phyloP scores from a whole-genome alignment of 2,888 invertebrate species.

The Drosophila nigricruria region DNA sequence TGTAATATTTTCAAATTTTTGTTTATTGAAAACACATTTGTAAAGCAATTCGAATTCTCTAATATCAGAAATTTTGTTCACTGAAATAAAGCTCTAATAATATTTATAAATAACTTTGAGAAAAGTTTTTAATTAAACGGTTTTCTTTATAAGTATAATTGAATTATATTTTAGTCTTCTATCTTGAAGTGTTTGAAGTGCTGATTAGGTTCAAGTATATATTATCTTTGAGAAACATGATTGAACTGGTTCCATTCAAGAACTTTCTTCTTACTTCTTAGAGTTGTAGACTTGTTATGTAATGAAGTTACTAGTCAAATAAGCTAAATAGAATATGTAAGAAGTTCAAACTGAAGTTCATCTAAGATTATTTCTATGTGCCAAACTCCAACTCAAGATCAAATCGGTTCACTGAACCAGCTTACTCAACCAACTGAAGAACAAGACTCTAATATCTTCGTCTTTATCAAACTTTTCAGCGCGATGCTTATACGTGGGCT shows the following conservation, averaged over 20 bases:
- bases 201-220: not conserved
- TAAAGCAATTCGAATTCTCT: too few relatives aligned
- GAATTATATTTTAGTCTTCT: not conserved
- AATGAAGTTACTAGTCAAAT: too few relatives aligned
- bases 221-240: not conserved
- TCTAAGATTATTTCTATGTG: not conserved
- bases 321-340: not conserved
- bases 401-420: too few relatives aligned
- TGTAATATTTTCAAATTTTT: too few relatives aligned
- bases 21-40: too few relatives aligned
- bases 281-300: not conserved
- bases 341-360: not conserved
- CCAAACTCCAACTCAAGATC: not conserved
- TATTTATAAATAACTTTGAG: not conserved
- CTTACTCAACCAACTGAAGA: too few relatives aligned
- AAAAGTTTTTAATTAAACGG: not conserved
- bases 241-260: not conserved
- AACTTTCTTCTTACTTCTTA: not conserved
- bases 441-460: not conserved
- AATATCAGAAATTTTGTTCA: too few relatives aligned
- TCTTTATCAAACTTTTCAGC: slow-evolving; percentile 85
- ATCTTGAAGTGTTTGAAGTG: not conserved
- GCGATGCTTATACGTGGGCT: slow-evolving; percentile 94
- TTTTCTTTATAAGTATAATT: not conserved
- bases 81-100: not conserved